These are phyloP conservation scores for Ecdyonurus torrentis DNA, from an alignment of 2,888 invertebrate species.

Conservation along the genomic window DNA sequence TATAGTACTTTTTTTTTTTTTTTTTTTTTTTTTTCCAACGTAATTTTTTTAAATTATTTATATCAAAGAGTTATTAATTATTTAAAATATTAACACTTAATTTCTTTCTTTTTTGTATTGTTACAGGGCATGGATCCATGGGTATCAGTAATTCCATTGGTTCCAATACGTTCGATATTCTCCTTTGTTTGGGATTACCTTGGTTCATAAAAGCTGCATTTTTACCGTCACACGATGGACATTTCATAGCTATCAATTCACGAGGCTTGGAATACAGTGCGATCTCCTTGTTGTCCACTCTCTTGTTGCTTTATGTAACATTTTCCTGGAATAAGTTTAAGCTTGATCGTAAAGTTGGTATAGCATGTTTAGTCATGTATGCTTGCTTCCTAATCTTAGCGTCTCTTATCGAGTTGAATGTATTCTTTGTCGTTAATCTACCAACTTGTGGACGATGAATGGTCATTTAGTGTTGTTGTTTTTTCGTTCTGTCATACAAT, in stretches of 20 bases:
- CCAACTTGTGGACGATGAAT: slow-evolving; percentile 53
- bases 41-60: too few species aligned
- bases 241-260: slow-evolving; percentile 76
- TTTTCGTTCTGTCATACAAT: too few species aligned
- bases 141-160: slow-evolving; percentile 83
- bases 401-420: slow-evolving; percentile 80
- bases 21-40: too few species aligned
- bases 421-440: slow-evolving; percentile 79
- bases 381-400: slow-evolving; percentile 72
- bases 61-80: too few species aligned
- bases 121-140: slow-evolving; percentile 73
- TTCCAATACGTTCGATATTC: slow-evolving; percentile 77
- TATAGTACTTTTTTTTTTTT: too few species aligned
- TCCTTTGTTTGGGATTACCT: slow-evolving; percentile 71
- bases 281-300: slow-evolving; percentile 70
- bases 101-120: neutral
- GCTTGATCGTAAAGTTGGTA: slow-evolving; percentile 69
- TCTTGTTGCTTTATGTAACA: slow-evolving; percentile 66
- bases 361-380: slow-evolving; percentile 73
- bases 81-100: too few species aligned
- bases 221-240: slow-evolving; percentile 60
- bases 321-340: slow-evolving; percentile 77
- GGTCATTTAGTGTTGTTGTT: too few species aligned
- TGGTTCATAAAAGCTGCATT: slow-evolving; percentile 80
- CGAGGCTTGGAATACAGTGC: slow-evolving; percentile 82